Conservation (phyloP, 1,140 invertebrate genomes). For the Penaeus japonicus region DNA sequence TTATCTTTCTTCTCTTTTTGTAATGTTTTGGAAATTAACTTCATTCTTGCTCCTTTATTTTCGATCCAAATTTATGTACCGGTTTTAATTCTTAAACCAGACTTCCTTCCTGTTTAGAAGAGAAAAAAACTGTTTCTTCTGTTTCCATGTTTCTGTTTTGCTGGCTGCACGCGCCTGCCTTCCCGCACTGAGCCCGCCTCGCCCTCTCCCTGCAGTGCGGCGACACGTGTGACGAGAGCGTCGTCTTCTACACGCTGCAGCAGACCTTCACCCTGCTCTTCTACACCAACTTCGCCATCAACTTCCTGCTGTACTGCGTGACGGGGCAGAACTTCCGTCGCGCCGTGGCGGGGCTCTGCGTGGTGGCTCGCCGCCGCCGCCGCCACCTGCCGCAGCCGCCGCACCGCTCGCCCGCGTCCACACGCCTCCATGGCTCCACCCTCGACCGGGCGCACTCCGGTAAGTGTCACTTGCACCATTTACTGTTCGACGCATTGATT, state of each 20-base stretch:
- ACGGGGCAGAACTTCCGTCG: slow-evolving; percentile 81
- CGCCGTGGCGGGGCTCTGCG: slow-evolving; percentile 66
- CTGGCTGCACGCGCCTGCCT: not conserved
- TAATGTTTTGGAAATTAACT: too few species aligned
- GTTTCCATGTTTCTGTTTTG: not conserved
- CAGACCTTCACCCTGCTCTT: slow-evolving; percentile 71
- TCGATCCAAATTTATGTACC: too few species aligned
- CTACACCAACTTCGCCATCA: slow-evolving; percentile 84
- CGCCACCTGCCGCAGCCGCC: slow-evolving; percentile 41
- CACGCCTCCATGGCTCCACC: not conserved
- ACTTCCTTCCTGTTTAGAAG: too few species aligned
- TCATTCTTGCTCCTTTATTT: too few species aligned
- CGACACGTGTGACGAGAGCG: slow-evolving; percentile 17
- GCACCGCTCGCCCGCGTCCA: not conserved
- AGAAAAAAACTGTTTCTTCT: too few species aligned
- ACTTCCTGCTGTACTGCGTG: slow-evolving; percentile 85
- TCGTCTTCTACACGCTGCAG: slow-evolving; percentile 67
- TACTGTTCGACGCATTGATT: too few species aligned
- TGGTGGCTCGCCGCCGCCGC: slow-evolving; percentile 61
- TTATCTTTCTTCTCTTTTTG: too few species aligned
- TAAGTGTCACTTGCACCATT: not conserved
- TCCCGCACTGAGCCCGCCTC: not conserved
- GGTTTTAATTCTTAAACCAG: too few species aligned
- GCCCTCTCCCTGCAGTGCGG: slow-evolving; percentile 9
- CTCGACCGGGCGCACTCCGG: not conserved